These are phyloP conservation scores for Falcunculus frontatus DNA, from an alignment of 2,113 vertebrate genomes.

Conservation along the genomic window DNA sequence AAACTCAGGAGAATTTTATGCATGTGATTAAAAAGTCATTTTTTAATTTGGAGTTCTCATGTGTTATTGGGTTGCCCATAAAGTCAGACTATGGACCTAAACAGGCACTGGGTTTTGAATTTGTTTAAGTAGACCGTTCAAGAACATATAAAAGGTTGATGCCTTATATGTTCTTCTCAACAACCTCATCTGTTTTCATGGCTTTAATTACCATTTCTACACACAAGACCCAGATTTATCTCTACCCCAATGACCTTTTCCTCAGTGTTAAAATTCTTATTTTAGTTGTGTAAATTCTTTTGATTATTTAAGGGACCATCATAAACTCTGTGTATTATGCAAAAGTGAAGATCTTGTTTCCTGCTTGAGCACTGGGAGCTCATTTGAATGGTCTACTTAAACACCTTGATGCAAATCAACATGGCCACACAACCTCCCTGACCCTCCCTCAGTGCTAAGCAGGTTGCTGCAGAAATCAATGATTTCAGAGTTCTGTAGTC, in stretches of 20 bases:
- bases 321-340: not conserved
- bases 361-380: not conserved
- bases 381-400: no score
- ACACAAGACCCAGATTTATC: not conserved
- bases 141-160: no score
- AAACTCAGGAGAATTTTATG: not conserved
- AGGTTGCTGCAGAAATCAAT: not conserved
- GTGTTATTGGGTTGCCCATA: not conserved
- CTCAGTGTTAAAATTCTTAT: not conserved
- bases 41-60: not conserved
- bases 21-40: not conserved
- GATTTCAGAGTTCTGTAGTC: not conserved
- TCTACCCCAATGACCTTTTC: not conserved
- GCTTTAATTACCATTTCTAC: not conserved
- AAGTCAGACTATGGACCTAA: not conserved
- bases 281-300: constrained; percentile 1
- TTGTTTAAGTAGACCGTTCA: not conserved
- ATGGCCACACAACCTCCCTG: not conserved
- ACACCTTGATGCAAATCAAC: constrained; percentile 15
- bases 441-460: not conserved
- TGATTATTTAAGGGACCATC: not conserved
- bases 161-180: not conserved
- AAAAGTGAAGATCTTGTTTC: not conserved
- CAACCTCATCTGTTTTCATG: not conserved
- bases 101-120: not conserved